Evolutionary conservation across 2,888 invertebrate genomes (phyloP), one percentile per base, ranked within the genome.

Genomic region (Agelastica alni): DNA sequence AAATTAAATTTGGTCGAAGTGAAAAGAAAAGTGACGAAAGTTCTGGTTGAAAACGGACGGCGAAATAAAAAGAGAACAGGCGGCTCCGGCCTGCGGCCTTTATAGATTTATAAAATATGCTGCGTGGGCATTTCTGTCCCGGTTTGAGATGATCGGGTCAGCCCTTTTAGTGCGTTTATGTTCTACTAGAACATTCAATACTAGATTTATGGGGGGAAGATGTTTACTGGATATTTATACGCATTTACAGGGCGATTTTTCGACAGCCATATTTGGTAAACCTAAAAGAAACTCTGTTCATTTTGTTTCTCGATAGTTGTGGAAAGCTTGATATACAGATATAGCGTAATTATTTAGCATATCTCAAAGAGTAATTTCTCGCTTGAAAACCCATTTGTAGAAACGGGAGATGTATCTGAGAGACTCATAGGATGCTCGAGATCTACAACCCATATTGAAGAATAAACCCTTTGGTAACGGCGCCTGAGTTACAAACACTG

Each of bases 91-190:
- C 39, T 52, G 30, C 47, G 51, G 54, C 63, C 62, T 63, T 68
- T 67, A 68, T 68, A 61, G 68, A 68, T 68, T 68, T 64, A 58
- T 64, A 65, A 65, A 68, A 68, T 68, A 66, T 67, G 68, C 68
- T 63, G 64, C 52, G 65, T 64, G 56, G 56, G 65, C 66, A 62
- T 59, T 67, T 65, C 59, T 54, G 48, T 60, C 58, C 64, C 56
- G 64, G 62, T 58, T 56, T 61, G 59, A 46, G 61, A 37, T 52
- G 59, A 58, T 51, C 55, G 56, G 58, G 53, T 51, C 60, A 53
- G 56, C 64, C 51, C 56, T 55, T 58, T 58, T 49, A 56, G 49
- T 55, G 48, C 56, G 54, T 56, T 61, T 61, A 58, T 56, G 58
- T 58, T 54, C 58, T 56, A 51, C 51, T 53, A 53, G 51, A 53